Conservation (phyloP, 2,888 invertebrate genomes). For the Blomia tropicalis region DNA sequence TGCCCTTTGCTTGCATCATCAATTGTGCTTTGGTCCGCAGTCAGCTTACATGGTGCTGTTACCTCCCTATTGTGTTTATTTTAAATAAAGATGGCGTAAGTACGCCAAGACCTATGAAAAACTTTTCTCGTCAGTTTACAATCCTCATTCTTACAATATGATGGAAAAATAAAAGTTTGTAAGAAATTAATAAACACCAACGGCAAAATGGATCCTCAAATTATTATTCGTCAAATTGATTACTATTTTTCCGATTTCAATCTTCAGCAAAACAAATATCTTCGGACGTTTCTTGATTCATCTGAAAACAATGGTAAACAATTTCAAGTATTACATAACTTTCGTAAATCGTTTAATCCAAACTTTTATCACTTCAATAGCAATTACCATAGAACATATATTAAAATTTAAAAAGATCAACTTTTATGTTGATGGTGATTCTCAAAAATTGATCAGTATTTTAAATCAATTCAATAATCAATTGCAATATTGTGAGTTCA, state of each 20-base stretch:
- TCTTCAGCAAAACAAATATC: background rate
- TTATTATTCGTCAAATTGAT: background rate
- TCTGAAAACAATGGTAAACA: background rate
- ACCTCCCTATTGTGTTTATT: no score
- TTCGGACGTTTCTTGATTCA: background rate
- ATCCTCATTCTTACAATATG: no score
- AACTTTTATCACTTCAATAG: background rate
- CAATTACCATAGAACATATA: background rate
- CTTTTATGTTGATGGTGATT: background rate
- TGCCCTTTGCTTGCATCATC: no score
- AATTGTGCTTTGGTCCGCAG: no score
- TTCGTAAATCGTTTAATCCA: background rate
- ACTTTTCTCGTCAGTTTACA: no score
- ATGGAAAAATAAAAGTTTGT: no score
- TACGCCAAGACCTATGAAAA: no score
- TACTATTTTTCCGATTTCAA: slow-evolving; percentile 11
- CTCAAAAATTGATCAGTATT: background rate
- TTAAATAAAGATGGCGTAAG: no score
- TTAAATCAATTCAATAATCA: background rate
- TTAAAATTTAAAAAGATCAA: background rate
- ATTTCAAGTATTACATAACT: background rate
- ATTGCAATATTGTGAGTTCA: background rate
- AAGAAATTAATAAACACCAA: no score
- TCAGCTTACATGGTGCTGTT: no score
- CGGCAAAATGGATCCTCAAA: no score